A percentile compares a stretch with the other conserved stretches of the same genome.
These are phyloP conservation scores for Orthosia gothica DNA, from an alignment of 2,888 invertebrate genomes.

Conservation along the genomic window DNA sequence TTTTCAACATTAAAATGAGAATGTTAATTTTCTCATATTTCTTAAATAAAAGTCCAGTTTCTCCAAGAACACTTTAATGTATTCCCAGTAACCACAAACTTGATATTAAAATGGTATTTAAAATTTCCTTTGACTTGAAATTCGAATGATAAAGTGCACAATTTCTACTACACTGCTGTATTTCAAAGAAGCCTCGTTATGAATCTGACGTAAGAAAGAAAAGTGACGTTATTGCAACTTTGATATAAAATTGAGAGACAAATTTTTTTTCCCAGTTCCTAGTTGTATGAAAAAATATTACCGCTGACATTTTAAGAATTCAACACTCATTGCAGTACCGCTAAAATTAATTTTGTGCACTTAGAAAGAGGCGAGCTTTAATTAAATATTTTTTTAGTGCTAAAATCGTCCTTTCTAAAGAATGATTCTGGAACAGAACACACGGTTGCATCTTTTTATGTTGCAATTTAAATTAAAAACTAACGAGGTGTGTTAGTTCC, in stretches of 20 bases:
- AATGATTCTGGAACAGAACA: constrained; percentile 5
- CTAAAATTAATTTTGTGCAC: constrained; percentile 36
- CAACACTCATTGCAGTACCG: constrained; percentile 37
- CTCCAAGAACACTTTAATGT: background rate
- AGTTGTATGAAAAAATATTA: constrained; percentile 68
- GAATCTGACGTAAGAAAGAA: constrained; percentile 77
- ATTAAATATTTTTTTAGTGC: constrained; percentile 51
- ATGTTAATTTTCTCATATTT: constrained; percentile 11
- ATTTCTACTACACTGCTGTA: constrained; percentile 50
- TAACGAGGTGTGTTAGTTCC: background rate
- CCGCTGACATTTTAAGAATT: constrained; percentile 44
- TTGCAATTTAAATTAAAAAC: constrained; percentile 46
- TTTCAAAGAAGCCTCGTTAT: constrained; percentile 77
- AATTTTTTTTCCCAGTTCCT: constrained; percentile 63
- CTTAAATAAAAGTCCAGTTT: background rate
- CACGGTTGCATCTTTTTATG: background rate
- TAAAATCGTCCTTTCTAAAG: constrained; percentile 15
- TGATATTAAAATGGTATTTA: constrained; percentile 18
- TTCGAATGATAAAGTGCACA: constrained; percentile 34
- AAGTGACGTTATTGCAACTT: constrained; percentile 81
- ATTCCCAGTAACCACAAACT: background rate
- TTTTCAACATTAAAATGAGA: background rate
- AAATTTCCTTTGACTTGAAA: constrained; percentile 27
- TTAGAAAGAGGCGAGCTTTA: constrained; percentile 25
- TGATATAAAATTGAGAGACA: constrained; percentile 76